Conservation (phyloP, 2,113 vertebrate species). For the Carassius auratus region DNA sequence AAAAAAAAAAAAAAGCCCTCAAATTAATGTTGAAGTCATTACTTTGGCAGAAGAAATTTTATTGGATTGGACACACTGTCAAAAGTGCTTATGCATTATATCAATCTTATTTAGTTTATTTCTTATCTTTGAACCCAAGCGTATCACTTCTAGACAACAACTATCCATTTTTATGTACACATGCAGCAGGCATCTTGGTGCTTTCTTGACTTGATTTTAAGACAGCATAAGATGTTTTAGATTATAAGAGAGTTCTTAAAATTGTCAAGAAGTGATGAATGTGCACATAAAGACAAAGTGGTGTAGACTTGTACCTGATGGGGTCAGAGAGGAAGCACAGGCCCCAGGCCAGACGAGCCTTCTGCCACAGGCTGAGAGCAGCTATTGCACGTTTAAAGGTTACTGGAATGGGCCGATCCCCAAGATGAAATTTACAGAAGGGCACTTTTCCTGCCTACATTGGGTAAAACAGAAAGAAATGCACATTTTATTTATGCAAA, state of each 20-base stretch:
- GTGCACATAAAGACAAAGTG: background rate
- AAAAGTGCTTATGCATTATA: background rate
- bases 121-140: background rate
- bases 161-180: background rate
- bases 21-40: background rate
- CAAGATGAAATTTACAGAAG: constrained; percentile 98
- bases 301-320: constrained; percentile 83
- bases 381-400: constrained; percentile 98
- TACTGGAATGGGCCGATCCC: constrained; percentile 95
- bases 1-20: background rate
- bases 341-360: constrained; percentile 94
- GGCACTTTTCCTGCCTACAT: constrained; percentile 91
- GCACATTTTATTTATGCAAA: background rate
- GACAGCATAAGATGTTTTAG: background rate
- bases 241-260: background rate
- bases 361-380: constrained; percentile 97
- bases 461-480: constrained; percentile 12
- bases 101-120: background rate
- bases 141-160: background rate
- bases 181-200: background rate
- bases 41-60: background rate
- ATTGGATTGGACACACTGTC: no score
- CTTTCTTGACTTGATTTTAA: background rate
- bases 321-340: constrained; percentile 97
- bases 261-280: background rate